Base-by-base conservation (phyloP, 2,888 invertebrate genomes). In the Ctena decussata region DNA sequence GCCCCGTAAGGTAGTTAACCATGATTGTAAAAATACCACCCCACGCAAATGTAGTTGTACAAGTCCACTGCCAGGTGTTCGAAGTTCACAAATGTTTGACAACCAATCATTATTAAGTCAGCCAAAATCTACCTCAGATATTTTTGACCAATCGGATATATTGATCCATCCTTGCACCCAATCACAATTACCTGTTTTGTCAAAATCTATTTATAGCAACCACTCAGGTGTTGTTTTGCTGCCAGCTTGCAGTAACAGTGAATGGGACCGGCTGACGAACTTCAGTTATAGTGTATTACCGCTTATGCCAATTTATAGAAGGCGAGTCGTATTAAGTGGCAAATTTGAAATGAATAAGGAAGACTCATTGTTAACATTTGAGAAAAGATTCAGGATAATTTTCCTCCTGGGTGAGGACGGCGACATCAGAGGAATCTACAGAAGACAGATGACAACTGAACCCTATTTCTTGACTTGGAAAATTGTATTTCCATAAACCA, bases 381-480 rank as follows among this genome's bases (percentile, higher is more conserved):
- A 60, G 30, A 65, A 65, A 35, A 32, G 18, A 21, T 65, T 65
- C 35, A 24, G 72, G 27, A 44, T 72, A 27, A 30, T 72, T 2
- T 39, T 72, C 6, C 6, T 72, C 27, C 44, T 44, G 6, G 72
- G 35, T 6, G 24, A 35, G 3, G 44, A 72, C 30, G 24, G n/a
- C 30, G 15, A 24, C 12, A 44, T 72, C 11, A 72, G 24, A 46
- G 72, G 72, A 72, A 72, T 72, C 3, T 72, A 72, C 44, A 72
- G 72, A 72, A 24, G 72, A 44, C 72, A 72, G 24, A 72, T 72
- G 72, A 72, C 72, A 15, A 72, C 27, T 12, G 44, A 72, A 18
- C 12, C 39, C 24, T 24, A n/a, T 21, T 72, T 72, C 30, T 30
- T 72, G 11, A 72, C 72, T 2, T 72, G 72, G 72, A 27, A 24